Conservation (phyloP, 2,888 invertebrate species). For the Lapara coniferarum region DNA sequence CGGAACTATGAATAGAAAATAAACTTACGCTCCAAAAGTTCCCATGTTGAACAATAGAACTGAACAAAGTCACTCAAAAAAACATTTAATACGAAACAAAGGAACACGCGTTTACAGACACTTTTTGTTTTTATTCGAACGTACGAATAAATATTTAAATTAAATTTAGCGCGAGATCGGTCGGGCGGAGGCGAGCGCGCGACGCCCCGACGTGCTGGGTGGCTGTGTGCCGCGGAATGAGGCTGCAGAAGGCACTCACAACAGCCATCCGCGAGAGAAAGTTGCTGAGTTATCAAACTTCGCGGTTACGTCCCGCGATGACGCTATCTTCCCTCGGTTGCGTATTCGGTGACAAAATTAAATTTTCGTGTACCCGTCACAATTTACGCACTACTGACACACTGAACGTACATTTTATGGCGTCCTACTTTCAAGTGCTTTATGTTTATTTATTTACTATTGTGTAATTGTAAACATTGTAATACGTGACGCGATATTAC, state of each 20-base stretch:
- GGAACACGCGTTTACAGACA: slow-evolving; percentile 50
- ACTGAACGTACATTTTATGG: slow-evolving; percentile 59
- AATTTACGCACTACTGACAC: slow-evolving; percentile 75
- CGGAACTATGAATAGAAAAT: slow-evolving; percentile 30
- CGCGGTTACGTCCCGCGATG: slow-evolving; percentile 79
- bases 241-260: slow-evolving; percentile 55
- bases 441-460: slow-evolving; percentile 48
- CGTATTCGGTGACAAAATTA: slow-evolving; percentile 80
- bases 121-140: slow-evolving; percentile 48
- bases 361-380: slow-evolving; percentile 67
- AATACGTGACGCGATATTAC: background rate
- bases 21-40: slow-evolving; percentile 69
- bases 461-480: slow-evolving; percentile 17
- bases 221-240: slow-evolving; percentile 68
- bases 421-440: slow-evolving; percentile 61
- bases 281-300: slow-evolving; percentile 79
- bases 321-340: slow-evolving; percentile 77
- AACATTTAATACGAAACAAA: slow-evolving; percentile 55
- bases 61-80: slow-evolving; percentile 60
- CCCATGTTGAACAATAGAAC: slow-evolving; percentile 67
- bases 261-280: slow-evolving; percentile 69
- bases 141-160: slow-evolving; percentile 47
- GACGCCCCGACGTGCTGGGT: slow-evolving; percentile 69
- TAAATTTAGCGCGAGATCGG: slow-evolving; percentile 48
- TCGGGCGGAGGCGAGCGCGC: slow-evolving; percentile 54